A percentile compares a stretch with the other conserved stretches of the same genome.
These are phyloP conservation scores for Orius laevigatus DNA, from an alignment of 1,140 invertebrate species.

Conservation along the genomic window DNA sequence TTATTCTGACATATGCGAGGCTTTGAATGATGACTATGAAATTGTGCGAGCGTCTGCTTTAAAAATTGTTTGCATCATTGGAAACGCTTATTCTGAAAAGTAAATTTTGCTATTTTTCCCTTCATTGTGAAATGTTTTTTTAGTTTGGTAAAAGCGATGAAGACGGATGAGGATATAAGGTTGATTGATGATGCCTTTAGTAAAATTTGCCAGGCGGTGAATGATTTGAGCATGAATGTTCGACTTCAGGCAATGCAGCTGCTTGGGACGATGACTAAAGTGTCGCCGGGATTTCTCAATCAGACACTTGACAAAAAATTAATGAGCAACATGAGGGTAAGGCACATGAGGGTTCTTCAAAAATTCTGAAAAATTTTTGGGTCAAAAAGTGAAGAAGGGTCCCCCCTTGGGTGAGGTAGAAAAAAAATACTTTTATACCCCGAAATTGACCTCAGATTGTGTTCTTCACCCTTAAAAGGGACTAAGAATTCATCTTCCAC, in stretches of 20 bases:
- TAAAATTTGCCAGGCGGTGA: conserved; percentile 83
- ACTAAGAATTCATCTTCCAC: no score
- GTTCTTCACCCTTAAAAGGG: no score
- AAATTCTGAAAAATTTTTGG: conserved; percentile 1
- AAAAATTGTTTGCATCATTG: conserved; percentile 69
- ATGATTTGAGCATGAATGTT: conserved; percentile 78
- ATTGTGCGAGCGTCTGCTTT: conserved; percentile 74
- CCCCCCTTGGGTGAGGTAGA: no score
- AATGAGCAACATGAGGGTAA: conserved; percentile 84
- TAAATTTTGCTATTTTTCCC: conserved; percentile 28
- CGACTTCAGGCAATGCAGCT: conserved; percentile 61
- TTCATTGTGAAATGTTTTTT: conserved; percentile 19
- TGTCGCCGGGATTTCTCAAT: conserved; percentile 77
- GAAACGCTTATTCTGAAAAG: conserved; percentile 75
- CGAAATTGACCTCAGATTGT: no score
- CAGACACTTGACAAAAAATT: conserved; percentile 94
- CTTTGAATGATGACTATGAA: conserved; percentile 87
- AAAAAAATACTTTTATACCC: conserved; percentile 2
- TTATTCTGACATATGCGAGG: conserved; percentile 65
- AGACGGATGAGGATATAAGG: conserved; percentile 57
- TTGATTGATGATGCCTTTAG: conserved; percentile 94
- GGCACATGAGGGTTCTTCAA: neutral
- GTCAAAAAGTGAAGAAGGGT: no score
- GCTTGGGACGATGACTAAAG: conserved; percentile 70
- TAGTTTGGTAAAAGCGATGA: conserved; percentile 44